Base-by-base conservation (phyloP, 2,113 vertebrate species). In the Rhineura floridana region DNA sequence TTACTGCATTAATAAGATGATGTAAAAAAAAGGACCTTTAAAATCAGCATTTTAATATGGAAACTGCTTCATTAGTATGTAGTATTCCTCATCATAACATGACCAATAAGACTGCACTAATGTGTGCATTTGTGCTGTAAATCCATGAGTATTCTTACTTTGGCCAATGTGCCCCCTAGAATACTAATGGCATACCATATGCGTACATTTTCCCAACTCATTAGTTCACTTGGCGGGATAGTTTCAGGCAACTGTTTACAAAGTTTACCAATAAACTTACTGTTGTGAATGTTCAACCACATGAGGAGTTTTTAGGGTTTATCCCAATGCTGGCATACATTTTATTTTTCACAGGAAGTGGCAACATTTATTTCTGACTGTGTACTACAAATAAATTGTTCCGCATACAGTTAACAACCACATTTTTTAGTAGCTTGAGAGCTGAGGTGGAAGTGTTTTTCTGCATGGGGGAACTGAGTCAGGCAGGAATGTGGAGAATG, bases 1-100 rank as follows among this genome's bases (percentile, higher is more conserved):
- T 88, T 0, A 42, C 33, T 93, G n/a, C 0, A 13, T 81, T 90
- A 90, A 90, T 75, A 94, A 39, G 55, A 30, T 84, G 30, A 36
- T 80, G 86, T 46, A 25, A 93, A 42, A 78, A 86, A 93, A 44
- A 89, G 85, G 89, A 86, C 13, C 28, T 78, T 48, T 67, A 42
- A 82, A 87, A 92, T 87, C 67, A 48, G 6, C 0, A 69, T 12
- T 79, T 90, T 81, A 84, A 87, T 52, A 63, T 48, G 0, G 28
- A 11, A 59, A n/a, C 0, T 89, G 78, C 36, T 67, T 59, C 50
- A 85, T 90, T 5, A 87, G 12, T 85, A 23, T 85, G 77, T 25
- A 73, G 12, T 42, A 73, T 30, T 73, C 83, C 19, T 75, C 75
- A 15, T 44, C 6, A 44, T 62, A 44, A 82, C 13, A 82, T 36